These are phyloP conservation scores for Caerostris darwini DNA, from an alignment of 1,140 invertebrate species.

Conservation along the genomic window DNA sequence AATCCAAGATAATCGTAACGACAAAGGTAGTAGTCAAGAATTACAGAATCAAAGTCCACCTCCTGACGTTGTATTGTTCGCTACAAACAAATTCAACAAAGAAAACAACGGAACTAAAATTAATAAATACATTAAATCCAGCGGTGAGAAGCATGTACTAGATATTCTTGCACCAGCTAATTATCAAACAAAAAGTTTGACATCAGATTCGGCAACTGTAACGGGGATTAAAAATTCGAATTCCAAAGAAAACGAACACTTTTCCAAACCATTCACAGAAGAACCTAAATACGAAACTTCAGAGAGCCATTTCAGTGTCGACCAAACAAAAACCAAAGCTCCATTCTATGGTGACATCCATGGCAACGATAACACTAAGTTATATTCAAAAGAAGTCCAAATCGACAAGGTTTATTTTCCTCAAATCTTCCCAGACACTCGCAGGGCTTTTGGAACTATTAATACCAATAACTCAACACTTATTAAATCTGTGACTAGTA, in stretches of 20 bases:
- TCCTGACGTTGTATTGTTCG: not conserved
- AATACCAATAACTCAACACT: not conserved
- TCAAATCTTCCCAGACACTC: constrained; percentile 30
- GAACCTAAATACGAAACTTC: not conserved
- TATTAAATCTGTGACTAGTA: not conserved
- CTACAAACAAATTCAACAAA: not conserved
- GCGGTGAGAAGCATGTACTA: not conserved
- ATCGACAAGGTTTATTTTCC: constrained; percentile 41
- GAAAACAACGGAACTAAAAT: not conserved
- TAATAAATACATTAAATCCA: not conserved
- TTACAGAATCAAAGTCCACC: not conserved
- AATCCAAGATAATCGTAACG: not conserved
- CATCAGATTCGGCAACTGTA: not conserved
- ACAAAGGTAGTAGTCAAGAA: not conserved
- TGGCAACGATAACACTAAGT: not conserved
- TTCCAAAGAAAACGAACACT: not conserved
- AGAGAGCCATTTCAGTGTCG: not conserved
- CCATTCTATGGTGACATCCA: constrained; percentile 34
- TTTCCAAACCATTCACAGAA: not conserved
- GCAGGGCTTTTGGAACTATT: not conserved
- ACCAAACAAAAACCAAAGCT: not conserved
- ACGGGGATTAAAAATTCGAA: not conserved
- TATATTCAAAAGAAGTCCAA: constrained; percentile 5
- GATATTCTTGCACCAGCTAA: not conserved
- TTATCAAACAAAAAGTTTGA: not conserved